Conservation (phyloP, 2,797 vertebrate species). For the Uromys caudimaculatus region DNA sequence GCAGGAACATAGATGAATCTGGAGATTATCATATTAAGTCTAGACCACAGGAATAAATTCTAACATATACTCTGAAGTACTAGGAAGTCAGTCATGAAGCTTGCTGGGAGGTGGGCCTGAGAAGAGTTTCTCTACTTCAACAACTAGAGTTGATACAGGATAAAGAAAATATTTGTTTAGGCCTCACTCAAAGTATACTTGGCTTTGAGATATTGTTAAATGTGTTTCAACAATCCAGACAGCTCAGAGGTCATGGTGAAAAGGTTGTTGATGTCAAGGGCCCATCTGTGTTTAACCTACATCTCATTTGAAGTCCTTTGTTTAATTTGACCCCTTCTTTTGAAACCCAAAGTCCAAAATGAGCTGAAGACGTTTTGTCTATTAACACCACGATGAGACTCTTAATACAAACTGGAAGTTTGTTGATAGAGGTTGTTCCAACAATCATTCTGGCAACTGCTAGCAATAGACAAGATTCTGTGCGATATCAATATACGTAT, state of each 20-base stretch:
- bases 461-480: neutral
- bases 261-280: constrained; percentile 55
- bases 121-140: neutral
- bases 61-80: constrained; percentile 8
- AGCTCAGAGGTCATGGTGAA: constrained; percentile 12
- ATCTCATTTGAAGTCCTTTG: constrained; percentile 56
- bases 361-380: constrained; percentile 7
- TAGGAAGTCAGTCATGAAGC: neutral
- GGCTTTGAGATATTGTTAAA: constrained; percentile 57
- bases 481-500: neutral
- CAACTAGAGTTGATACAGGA: neutral
- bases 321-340: constrained; percentile 65
- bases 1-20: neutral
- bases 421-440: neutral
- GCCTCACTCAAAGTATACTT: neutral
- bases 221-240: constrained; percentile 47
- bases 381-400: neutral
- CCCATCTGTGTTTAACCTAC: constrained; percentile 37
- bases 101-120: neutral
- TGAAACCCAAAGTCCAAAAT: constrained; percentile 49
- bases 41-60: neutral
- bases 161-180: constrained; percentile 12
- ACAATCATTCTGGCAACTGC: neutral
- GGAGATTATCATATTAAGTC: neutral
- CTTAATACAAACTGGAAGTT: neutral